phyloP scores from a whole-genome alignment of 2,888 invertebrate genomes.

The Tiphia femorata region DNA sequence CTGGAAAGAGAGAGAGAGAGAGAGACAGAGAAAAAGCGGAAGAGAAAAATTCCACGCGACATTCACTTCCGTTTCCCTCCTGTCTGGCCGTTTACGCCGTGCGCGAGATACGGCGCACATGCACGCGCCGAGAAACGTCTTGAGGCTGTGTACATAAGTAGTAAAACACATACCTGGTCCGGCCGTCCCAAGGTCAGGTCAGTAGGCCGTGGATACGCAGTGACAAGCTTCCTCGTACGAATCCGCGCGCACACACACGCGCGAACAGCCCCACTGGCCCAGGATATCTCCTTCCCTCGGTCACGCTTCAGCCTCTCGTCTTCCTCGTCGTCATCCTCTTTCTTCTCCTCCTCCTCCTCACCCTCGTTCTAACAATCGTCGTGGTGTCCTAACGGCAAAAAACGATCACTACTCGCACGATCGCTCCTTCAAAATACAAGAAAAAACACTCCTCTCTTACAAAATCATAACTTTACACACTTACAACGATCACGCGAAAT shows the following conservation, averaged over 20 bases:
- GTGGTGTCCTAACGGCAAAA: not conserved
- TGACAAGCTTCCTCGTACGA: too few relatives aligned
- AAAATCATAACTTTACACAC: too few relatives aligned
- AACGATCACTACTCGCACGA: too few relatives aligned
- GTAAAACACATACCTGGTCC: slow-evolving; percentile 59
- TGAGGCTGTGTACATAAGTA: slow-evolving; percentile 20
- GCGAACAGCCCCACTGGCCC: too few relatives aligned
- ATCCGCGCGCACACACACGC: not conserved
- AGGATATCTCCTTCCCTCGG: not conserved
- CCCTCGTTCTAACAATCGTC: not conserved
- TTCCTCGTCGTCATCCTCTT: too few relatives aligned
- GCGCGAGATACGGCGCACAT: too few relatives aligned
- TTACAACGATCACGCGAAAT: too few relatives aligned
- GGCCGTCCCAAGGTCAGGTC: slow-evolving; percentile 66
- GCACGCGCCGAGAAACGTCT: not conserved
- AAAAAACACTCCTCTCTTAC: too few relatives aligned
- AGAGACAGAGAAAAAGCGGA: slow-evolving; percentile 6
- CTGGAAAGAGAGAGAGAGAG: too few relatives aligned
- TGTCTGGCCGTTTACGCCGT: not conserved
- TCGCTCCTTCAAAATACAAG: too few relatives aligned
- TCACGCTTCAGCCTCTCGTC: too few relatives aligned
- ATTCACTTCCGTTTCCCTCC: not conserved
- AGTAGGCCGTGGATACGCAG: slow-evolving; percentile 55
- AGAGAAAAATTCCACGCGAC: not conserved
- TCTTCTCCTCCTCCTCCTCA: not conserved